Evolutionary conservation across 2,797 vertebrate species (phyloP), one percentile per base, ranked within the genome.

Genomic region (Astyanax mexicanus): DNA sequence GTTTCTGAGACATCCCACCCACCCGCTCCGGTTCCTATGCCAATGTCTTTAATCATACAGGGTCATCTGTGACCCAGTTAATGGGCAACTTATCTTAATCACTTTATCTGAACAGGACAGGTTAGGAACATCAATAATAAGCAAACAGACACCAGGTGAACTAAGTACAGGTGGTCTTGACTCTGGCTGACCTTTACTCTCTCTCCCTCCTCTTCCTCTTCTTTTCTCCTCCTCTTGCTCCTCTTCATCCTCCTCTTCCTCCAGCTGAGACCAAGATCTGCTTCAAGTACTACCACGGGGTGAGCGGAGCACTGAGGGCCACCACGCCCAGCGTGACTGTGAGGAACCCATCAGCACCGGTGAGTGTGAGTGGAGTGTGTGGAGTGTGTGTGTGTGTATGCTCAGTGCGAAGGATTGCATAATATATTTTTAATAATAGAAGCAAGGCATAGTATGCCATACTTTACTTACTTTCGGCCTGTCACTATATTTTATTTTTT

Each of bases 231-330:
- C 25, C 37, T 52, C 35, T 5, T 58, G 35, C 49, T 69, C 45
- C 23, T n/a, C n/a, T n/a, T n/a, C n/a, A 29, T 32, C 6, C 19
- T 60, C 25, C 38, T 60, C 35, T 8, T 60, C 44, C 42, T 69
- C 45, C 23, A 96, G 95, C 91, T 77, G 95, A 96, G 92, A 96
- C 95, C 37, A 96, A 96, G 90, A 94, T 96, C 87, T 96, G 95
- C 88, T 96, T 96, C 89, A 96, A 96, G 84, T 96, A 96, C 79
- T 96, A 96, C 86, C 95, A 96, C 4, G 95, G 95, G 0, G 90
- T 94, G 70, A 96, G 94, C 0, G 95, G 95, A 61, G 95, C 92
- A 0, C 84, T 96, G 60, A 86, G 95, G 74, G 95, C 95, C 55
- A 95, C 95, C 1, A 96, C 95, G 42, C 93, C 95, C 0, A 95